Evolutionary conservation across 2,888 invertebrate species (phyloP), one percentile per base, ranked within the genome.

Genomic region (Pediacus dermestoides): DNA sequence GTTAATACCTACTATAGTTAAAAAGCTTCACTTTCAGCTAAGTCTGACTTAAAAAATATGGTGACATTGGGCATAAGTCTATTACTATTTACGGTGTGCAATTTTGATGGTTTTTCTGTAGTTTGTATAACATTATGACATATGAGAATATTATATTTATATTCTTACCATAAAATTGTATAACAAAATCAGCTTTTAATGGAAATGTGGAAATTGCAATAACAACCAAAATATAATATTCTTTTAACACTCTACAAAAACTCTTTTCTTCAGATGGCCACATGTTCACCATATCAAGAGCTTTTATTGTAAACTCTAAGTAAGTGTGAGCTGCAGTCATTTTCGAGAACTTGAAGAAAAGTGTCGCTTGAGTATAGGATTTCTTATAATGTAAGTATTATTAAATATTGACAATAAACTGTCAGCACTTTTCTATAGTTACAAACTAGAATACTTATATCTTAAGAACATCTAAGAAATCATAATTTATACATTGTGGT

Each of bases 101-200:
- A 16, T 31, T 16, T 4, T n/a, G 21, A 7, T 8, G 10, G 10
- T 9, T n/a, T 26, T 8, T 26, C 6, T 26, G 6, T 6, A 26
- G 27, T 8, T 9, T 18, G 6, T 18, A 18, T n/a, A n/a, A n/a
- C n/a, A 18, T 18, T 7, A 18, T 18, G 6, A 8, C 8, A 7
- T 18, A 18, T 18, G 6, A 18, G 8, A 18, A 18, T 18, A 18
- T 6, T 18, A n/a, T 18, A 18, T 18, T 18, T 18, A 18, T 8
- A 6, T 32, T 18, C 22, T 30, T 48, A 52, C 49, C 44, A 23
- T 35, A 30, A 8, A 52, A 18, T 28, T 46, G 47, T 6, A 35
- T 6, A 6, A 44, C 6, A 34, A 50, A 52, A 34, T 52, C 52
- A 7, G 46, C 50, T 14, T 37, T 22, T 12, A 43, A 30, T 1